Evolutionary conservation across 2,888 invertebrate species (phyloP).

Genomic region (Lacanobia oleracea): DNA sequence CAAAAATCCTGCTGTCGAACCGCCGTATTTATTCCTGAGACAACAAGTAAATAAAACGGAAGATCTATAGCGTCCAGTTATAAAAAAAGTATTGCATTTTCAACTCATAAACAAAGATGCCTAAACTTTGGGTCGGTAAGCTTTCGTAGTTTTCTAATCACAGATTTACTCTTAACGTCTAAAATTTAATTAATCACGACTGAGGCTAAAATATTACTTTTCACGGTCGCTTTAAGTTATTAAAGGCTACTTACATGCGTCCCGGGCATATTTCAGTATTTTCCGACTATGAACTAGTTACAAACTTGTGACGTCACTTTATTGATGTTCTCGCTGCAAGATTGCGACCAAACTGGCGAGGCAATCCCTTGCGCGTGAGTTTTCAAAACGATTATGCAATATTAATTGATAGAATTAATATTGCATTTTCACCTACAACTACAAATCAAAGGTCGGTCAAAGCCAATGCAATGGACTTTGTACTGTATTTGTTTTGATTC

Average conservation of each 20-base stretch:
- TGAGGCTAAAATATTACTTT: too few species aligned
- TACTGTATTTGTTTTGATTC: constrained; percentile 40
- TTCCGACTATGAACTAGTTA: not conserved
- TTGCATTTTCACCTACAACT: constrained; percentile 38
- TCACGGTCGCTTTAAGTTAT: not conserved
- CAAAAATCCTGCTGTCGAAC: too few species aligned
- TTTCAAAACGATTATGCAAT: too few species aligned
- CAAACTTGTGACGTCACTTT: not conserved
- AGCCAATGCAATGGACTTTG: constrained; percentile 44
- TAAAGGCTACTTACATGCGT: constrained; percentile 38
- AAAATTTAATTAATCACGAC: too few species aligned
- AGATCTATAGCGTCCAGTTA: too few species aligned
- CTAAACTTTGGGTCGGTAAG: too few species aligned
- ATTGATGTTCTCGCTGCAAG: constrained; percentile 13
- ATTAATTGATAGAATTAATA: too few species aligned
- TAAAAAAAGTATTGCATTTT: too few species aligned
- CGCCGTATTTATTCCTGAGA: too few species aligned
- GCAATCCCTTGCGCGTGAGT: constrained; percentile 21
- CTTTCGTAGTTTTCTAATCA: not conserved
- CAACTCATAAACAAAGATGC: too few species aligned
- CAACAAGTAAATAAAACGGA: too few species aligned
- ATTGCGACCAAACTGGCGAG: constrained; percentile 18
- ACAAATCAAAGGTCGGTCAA: constrained; percentile 48
- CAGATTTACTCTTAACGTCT: too few species aligned
- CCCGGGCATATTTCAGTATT: constrained; percentile 27